Evolutionary conservation across 1,140 invertebrate genomes (phyloP), one percentile per base, ranked within the genome.

Genomic region (Globodera ellingtonae): DNA sequence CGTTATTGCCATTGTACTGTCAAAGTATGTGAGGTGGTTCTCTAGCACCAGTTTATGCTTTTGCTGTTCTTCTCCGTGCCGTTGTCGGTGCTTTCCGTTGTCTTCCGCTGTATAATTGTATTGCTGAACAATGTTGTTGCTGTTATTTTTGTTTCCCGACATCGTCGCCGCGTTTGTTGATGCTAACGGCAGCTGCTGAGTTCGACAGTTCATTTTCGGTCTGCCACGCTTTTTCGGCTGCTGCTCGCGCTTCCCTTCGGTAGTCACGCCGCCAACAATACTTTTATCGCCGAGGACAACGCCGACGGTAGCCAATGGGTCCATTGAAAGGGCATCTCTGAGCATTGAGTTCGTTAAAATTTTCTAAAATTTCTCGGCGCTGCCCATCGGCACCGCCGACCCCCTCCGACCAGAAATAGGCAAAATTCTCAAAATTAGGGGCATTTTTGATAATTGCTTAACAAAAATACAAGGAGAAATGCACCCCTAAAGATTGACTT

Each of bases 151-250:
- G 73, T 7, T 62, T 18, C 15, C 35, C 35, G 65, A 44, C 46
- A 44, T 52, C 35, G 74, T 66, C 44, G 74, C 15, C 7, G 74
- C 59, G 56, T 62, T 76, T 76, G 74, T 6, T 46, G 46, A 76
- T 21, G n/a, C 24, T 21, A 70, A 18, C 35, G 67, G 67, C 24
- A 70, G 13, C 35, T 70, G 35, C 15, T 35, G 35, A 15, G 35
- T 47, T 10, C 35, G 67, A 35, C 67, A 70, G 6, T 70, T 70
- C 67, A 70, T 70, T 18, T 44, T 70, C 35, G 67, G 67, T 44
- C 67, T 9, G 24, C 67, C 67, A 4, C 67, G 67, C 6, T 70
- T 70, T 10, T 47, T 35, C 35, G 67, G 35, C 70, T 70, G 67
- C 67, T 70, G 67, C 46, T 72, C 13, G 13, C n/a, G 70, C 18